Percentiles rank a stretch among this genome's conserved stretches.
phyloP scores from a whole-genome alignment of 1,140 invertebrate genomes.

The Campoletis sonorensis region DNA sequence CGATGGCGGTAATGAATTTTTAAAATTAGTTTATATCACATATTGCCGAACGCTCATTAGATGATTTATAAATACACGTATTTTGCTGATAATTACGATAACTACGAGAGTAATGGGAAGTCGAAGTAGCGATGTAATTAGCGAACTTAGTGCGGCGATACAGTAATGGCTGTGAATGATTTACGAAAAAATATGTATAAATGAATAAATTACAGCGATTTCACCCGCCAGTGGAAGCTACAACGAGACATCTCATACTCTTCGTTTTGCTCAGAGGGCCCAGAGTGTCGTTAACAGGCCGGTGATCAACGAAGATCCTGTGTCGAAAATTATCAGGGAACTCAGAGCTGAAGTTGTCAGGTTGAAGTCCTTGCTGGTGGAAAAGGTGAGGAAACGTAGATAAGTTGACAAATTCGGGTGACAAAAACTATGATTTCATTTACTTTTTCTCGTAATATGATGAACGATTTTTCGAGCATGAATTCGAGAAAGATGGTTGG shows the following conservation, averaged over 20 bases:
- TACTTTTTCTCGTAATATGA: not conserved
- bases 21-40: not conserved
- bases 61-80: constrained; percentile 34
- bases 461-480: not conserved
- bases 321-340: constrained; percentile 78
- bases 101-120: not conserved
- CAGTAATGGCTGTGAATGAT: constrained; percentile 2
- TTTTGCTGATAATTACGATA: not conserved
- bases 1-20: not conserved
- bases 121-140: constrained; percentile 22
- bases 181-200: constrained; percentile 14
- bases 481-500: not conserved
- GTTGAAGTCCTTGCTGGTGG: constrained; percentile 70
- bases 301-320: constrained; percentile 81
- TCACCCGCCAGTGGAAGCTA: constrained; percentile 83
- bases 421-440: not conserved
- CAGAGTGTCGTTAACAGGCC: constrained; percentile 84
- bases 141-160: constrained; percentile 23
- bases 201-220: constrained; percentile 77
- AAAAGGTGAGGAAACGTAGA: constrained; percentile 63
- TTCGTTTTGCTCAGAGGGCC: constrained; percentile 83
- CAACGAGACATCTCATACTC: constrained; percentile 84
- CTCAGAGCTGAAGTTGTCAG: constrained; percentile 79
- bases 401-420: not conserved
- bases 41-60: not conserved